A percentile compares a stretch with the other conserved stretches of the same genome.
Evolutionary conservation across 2,113 vertebrate genomes (phyloP).

Genomic region (Antechinus flavipes): DNA sequence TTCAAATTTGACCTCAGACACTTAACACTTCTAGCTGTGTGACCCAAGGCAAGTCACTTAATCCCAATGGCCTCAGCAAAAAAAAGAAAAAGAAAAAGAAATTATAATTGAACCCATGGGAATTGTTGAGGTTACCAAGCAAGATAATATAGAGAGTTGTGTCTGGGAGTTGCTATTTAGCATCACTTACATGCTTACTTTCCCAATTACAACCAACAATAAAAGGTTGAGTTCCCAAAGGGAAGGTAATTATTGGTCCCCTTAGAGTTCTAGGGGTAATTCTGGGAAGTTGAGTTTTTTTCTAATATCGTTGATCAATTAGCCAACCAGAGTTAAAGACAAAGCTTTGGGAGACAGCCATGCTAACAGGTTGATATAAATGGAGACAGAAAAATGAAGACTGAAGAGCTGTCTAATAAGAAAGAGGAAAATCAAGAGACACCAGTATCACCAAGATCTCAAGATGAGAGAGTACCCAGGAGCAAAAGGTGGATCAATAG

Average conservation of each 20-base stretch:
- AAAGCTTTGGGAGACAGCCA: neutral
- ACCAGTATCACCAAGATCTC: neutral
- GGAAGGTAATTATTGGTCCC: neutral
- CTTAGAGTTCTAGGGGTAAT: neutral
- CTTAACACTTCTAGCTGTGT: no score
- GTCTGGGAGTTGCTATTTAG: neutral
- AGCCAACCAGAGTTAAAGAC: neutral
- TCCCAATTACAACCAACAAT: neutral
- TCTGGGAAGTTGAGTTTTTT: neutral
- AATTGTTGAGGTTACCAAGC: neutral
- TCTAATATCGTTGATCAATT: neutral
- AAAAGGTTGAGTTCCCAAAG: neutral
- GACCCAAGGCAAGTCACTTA: no score
- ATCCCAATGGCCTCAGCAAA: no score
- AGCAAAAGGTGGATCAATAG: neutral
- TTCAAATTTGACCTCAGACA: no score
- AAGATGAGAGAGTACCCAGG: neutral
- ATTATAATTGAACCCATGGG: neutral
- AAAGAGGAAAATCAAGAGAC: neutral
- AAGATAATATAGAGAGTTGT: neutral
- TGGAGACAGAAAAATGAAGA: neutral
- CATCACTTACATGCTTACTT: neutral
- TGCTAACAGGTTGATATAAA: neutral
- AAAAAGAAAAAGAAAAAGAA: no score
- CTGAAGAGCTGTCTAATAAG: neutral